Base-by-base conservation (phyloP, 1,140 invertebrate genomes). In the Olivierus martensii region DNA sequence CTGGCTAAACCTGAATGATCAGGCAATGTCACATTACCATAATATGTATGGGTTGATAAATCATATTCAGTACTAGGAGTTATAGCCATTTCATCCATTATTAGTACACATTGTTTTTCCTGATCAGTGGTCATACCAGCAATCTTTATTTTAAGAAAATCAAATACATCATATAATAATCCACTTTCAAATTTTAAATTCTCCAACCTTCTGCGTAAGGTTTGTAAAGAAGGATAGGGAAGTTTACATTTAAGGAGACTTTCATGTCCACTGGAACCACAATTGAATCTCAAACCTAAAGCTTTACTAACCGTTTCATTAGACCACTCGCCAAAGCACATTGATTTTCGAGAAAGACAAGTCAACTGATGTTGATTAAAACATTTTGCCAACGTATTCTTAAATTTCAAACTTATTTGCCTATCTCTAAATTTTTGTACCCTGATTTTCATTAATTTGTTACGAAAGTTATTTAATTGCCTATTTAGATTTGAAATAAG, bases 21-120 rank as follows among this genome's bases (percentile, higher is more conserved):
- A 44, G 43, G 50, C 3, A 51, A 51, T 14, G 41, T 44, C n/a
- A 17, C 50, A n/a, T n/a, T n/a, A n/a, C n/a, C 50, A 18, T 17
- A 51, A 22, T 44, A 51, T 6, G 21, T 51, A 14, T 28, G 5
- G 3, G 50, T 35, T 4, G 10, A 6, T 9, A 14, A 10, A 19
- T 51, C 43, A 36, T 17, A 44, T 5, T 51, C 50, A 6, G 35
- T 51, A n/a, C 28, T 28, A 9, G 34, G 21, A 17, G 21, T 51
- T 12, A 51, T 44, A 3, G 19, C 3, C 39, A 44, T 51, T 46
- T 51, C 50, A 19, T 46, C 41, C 10, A 51, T 3, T 3, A 35
- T 22, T 11, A 51, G 7, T 4, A 17, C 37, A 28, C 50, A 34
- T 7, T 3, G 9, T 18, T 21, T 34, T 34, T 51, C 41, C 9